phyloP scores from a whole-genome alignment of 2,113 vertebrate genomes.

The Neofelis nebulosa region DNA sequence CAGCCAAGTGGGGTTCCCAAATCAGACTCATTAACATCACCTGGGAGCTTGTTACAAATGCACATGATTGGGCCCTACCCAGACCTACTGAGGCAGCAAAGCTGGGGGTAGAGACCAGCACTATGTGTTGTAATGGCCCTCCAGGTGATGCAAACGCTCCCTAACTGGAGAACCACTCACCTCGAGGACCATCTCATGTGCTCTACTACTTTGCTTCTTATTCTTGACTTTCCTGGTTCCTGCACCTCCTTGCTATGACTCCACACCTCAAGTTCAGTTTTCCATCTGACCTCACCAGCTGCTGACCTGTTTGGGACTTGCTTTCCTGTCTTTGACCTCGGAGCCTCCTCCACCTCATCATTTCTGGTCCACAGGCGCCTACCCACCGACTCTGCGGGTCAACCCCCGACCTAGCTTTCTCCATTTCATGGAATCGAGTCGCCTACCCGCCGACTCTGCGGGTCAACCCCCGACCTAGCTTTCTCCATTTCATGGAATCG shows the following conservation, averaged over 20 bases:
- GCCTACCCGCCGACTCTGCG: fast-evolving
- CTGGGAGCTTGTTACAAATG: background rate
- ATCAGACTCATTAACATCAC: background rate
- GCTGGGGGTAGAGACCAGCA: background rate
- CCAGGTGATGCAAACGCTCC: background rate
- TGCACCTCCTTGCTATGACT: background rate
- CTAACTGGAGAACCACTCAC: background rate
- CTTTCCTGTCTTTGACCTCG: background rate
- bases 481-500: background rate
- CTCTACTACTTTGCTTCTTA: background rate
- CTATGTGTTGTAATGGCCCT: background rate
- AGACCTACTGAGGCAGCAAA: background rate
- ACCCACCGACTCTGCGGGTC: background rate
- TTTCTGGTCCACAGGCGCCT: background rate
- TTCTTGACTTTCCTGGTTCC: background rate
- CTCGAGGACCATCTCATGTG: background rate
- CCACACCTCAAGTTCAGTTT: background rate
- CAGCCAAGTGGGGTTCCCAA: background rate
- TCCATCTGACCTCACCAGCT: background rate
- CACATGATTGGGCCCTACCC: background rate
- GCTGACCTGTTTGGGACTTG: background rate
- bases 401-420: background rate
- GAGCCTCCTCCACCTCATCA: background rate
- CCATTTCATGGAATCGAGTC: background rate
- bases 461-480: background rate